Evolutionary conservation across 2,888 invertebrate species (phyloP).

Genomic region (Campoplex nolae): DNA sequence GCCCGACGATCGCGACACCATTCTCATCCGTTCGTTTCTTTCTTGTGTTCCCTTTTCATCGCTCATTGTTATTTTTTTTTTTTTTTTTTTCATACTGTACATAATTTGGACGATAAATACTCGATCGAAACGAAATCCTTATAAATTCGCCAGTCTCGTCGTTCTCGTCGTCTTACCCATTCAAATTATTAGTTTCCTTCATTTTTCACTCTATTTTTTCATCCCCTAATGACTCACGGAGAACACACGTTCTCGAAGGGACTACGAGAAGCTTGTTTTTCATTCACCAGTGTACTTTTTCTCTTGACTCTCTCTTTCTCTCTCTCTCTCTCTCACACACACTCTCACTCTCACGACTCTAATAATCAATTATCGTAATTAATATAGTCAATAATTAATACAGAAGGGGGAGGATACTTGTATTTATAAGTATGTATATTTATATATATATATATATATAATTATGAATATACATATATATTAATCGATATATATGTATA

Average conservation of each 20-base stretch:
- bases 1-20: not conserved
- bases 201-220: constrained; percentile 33
- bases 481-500: constrained; percentile 79
- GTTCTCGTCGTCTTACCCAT: constrained; percentile 38
- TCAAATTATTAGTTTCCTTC: not conserved
- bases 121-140: constrained; percentile 48
- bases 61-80: not conserved
- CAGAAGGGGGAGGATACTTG: constrained; percentile 78
- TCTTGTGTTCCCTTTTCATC: too few relatives aligned
- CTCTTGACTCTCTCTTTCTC: constrained; percentile 27
- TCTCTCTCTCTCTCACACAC: constrained; percentile 51
- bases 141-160: constrained; percentile 8
- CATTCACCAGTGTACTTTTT: constrained; percentile 33
- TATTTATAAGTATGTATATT: constrained; percentile 67
- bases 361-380: constrained; percentile 81
- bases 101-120: constrained; percentile 48
- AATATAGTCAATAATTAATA: constrained; percentile 84
- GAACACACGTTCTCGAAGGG: constrained; percentile 33
- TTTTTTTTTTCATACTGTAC: constrained; percentile 19
- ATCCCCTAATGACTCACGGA: constrained; percentile 53
- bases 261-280: constrained; percentile 24
- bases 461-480: constrained; percentile 68
- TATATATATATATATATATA: constrained; percentile 48
- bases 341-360: constrained; percentile 76
- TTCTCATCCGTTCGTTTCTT: not conserved